A percentile compares a stretch with the other conserved stretches of the same genome.
Evolutionary conservation across 2,797 vertebrate species (phyloP).

Genomic region (Mormyrus proboscirostris): DNA sequence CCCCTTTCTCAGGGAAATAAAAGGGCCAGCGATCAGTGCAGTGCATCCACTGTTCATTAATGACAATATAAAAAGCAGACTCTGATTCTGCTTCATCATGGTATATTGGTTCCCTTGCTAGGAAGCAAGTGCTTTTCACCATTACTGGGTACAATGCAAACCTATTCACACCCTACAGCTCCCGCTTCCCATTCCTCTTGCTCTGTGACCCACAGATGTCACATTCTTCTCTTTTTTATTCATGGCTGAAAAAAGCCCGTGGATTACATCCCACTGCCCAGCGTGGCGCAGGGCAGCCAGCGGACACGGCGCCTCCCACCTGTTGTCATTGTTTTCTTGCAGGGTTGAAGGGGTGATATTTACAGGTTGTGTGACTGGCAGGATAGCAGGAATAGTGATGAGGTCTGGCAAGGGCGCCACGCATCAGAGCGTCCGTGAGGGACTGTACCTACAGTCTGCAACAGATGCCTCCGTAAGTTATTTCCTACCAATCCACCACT

Average conservation of each 20-base stretch:
- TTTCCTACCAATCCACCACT: background rate
- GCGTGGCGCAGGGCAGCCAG: background rate
- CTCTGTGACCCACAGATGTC: background rate
- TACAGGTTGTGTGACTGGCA: background rate
- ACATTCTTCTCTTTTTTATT: background rate
- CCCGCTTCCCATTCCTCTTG: background rate
- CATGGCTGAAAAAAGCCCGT: background rate
- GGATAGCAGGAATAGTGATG: background rate
- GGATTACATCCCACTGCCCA: background rate
- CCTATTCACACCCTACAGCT: background rate
- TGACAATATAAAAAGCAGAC: background rate
- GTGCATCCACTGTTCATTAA: background rate
- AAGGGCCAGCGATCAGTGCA: background rate
- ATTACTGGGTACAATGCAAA: background rate
- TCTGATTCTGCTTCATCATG: background rate
- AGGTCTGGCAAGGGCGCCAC: background rate
- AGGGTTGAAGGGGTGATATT: background rate
- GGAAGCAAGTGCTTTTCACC: background rate
- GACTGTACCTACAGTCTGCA: background rate
- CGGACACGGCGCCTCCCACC: background rate
- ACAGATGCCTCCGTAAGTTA: background rate
- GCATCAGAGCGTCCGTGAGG: background rate
- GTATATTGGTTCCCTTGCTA: background rate
- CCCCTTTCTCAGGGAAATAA: background rate
- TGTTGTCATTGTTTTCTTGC: background rate